These are phyloP conservation scores for Acleris sparsana DNA, from an alignment of 2,888 invertebrate species.

Conservation along the genomic window DNA sequence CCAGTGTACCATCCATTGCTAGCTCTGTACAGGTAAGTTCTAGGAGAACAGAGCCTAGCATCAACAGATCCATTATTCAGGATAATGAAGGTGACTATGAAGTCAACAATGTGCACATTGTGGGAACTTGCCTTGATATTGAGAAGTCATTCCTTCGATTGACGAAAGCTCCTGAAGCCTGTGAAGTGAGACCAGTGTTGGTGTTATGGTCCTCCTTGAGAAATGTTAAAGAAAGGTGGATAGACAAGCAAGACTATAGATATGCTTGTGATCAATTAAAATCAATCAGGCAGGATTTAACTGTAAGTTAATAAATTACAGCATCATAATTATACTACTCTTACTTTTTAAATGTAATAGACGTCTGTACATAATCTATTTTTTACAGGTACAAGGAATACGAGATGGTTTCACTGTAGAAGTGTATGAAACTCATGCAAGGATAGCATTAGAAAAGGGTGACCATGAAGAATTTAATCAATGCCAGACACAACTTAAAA, in stretches of 20 bases:
- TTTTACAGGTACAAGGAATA: conserved; percentile 94
- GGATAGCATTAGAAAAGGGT: conserved; percentile 98
- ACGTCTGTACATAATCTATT: neutral
- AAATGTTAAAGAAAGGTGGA: conserved; percentile 96
- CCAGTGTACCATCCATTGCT: conserved; percentile 76
- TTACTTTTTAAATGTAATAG: neutral
- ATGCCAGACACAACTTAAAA: conserved; percentile 98
- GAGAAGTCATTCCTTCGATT: conserved; percentile 98
- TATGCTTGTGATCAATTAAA: conserved; percentile 99
- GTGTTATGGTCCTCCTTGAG: conserved; percentile 93
- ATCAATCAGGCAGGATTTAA: conserved; percentile 99
- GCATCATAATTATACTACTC: neutral
- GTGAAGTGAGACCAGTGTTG: conserved; percentile 94
- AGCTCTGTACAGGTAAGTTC: conserved; percentile 68
- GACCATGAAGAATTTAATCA: conserved; percentile 99
- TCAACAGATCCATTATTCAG: conserved; percentile 74
- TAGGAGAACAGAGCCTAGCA: conserved; percentile 60
- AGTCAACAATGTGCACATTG: conserved; percentile 93
- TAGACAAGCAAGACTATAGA: conserved; percentile 94
- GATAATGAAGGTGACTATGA: conserved; percentile 90
- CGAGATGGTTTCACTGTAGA: conserved; percentile 97
- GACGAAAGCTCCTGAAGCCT: conserved; percentile 96
- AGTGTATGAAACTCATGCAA: conserved; percentile 99
- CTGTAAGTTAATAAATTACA: conserved; percentile 84
- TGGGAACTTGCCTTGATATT: conserved; percentile 96